A percentile compares a stretch with the other conserved stretches of the same genome.
These are phyloP conservation scores for Microdon myrmicae DNA, from an alignment of 2,888 invertebrate genomes.

Conservation along the genomic window DNA sequence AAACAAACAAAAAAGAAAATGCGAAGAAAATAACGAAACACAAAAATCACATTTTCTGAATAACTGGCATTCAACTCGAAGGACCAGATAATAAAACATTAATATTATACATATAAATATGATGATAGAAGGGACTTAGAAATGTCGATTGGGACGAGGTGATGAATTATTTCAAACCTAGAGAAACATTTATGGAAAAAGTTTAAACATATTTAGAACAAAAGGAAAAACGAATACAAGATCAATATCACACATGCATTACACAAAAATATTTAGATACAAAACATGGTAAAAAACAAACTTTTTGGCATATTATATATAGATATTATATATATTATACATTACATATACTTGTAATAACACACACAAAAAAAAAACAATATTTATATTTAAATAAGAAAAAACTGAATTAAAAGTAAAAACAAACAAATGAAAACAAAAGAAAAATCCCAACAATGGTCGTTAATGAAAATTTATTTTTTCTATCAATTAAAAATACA, in stretches of 20 bases:
- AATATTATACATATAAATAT: conserved; percentile 3
- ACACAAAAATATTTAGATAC: conserved; percentile 44
- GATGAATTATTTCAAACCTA: conserved; percentile 4
- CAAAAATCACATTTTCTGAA: conserved; percentile 5
- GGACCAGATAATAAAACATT: conserved; percentile 23
- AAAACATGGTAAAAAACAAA: conserved; percentile 26
- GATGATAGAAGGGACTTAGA: conserved; percentile 14
- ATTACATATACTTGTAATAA: conserved; percentile 42
- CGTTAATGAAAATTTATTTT: conserved; percentile 56
- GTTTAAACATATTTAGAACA: conserved; percentile 52
- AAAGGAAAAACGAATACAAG: conserved; percentile 50
- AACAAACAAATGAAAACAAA: conserved; percentile 19
- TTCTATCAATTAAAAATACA: conserved; percentile 23
- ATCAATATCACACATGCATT: conserved; percentile 52
- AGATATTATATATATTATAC: conserved; percentile 30
- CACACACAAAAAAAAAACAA: conserved; percentile 33
- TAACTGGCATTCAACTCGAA: conserved; percentile 44
- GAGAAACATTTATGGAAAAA: conserved; percentile 9
- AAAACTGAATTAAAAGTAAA: conserved; percentile 7
- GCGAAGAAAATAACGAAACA: conserved; percentile 23
- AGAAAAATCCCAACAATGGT: conserved; percentile 55
- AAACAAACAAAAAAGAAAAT: conserved; percentile 19
- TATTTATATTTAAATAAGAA: conserved; percentile 43
- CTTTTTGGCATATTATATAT: conserved; percentile 43
- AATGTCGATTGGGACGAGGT: conserved; percentile 13